Evolutionary conservation across 1,140 invertebrate species (phyloP).

Genomic region (Rhopalosiphum padi): DNA sequence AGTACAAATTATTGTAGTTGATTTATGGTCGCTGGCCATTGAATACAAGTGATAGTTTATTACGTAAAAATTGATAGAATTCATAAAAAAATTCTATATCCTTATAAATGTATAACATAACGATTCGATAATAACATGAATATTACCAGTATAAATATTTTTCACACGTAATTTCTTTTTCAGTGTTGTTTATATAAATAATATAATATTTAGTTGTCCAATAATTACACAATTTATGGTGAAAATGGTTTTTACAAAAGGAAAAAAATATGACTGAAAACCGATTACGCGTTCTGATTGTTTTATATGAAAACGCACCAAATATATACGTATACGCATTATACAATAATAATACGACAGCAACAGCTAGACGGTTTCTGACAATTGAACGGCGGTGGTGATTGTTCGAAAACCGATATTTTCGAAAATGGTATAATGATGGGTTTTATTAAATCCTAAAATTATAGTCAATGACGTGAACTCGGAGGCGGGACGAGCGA

Average conservation of each 20-base stretch:
- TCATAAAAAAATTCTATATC: not conserved
- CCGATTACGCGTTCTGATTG: not conserved
- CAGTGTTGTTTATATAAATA: not conserved
- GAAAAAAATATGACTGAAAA: not conserved
- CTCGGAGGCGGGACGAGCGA: not conserved
- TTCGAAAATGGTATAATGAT: slow-evolving; percentile 9
- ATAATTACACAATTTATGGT: not conserved
- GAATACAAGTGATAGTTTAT: not conserved
- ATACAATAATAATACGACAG: not conserved
- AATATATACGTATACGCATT: not conserved
- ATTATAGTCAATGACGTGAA: slow-evolving; percentile 5
- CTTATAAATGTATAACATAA: not conserved
- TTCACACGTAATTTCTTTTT: not conserved
- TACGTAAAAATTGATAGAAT: not conserved
- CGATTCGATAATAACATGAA: not conserved
- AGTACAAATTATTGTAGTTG: not conserved
- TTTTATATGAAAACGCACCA: not conserved
- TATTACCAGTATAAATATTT: slow-evolving; percentile 8
- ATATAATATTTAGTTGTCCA: not conserved
- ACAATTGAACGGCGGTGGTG: not conserved
- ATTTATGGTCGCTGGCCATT: not conserved
- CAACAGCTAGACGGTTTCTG: not conserved
- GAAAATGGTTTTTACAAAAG: not conserved
- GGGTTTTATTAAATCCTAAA: slow-evolving; percentile 36
- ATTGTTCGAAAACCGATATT: not conserved